Base-by-base conservation (phyloP, 2,113 vertebrate species). In the Halichoeres trimaculatus region DNA sequence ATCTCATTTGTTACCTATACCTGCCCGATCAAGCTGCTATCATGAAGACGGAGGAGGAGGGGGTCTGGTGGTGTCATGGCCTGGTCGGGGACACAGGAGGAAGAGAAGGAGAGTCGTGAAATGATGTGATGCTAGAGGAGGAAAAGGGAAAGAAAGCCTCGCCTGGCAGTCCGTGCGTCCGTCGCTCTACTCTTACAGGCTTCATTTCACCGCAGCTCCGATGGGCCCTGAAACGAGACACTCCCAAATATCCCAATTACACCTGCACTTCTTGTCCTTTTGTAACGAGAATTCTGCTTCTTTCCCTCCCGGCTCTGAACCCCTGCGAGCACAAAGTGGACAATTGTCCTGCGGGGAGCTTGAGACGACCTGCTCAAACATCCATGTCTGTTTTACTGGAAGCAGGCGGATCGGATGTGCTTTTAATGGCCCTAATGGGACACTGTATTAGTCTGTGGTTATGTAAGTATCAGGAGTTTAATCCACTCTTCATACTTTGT, bases 1-100 rank as follows among this genome's bases (percentile, higher is more conserved):
- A 96, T 96, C 95, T 97, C 93, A 96, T 97, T 97, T 97, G 97
- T 97, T 97, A 97, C 95, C 94, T 95, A 96, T 96, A 96, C 95
- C 95, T 94, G 93, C 90, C 94, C 93, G 94, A 96, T 97, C 94
- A 93, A 94, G 94, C 93, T 90, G 92, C 94, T 95, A 95, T 97
- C 94, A 91, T 94, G 43, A 11, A 22, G 60, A 11, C 5, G 20
- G 10, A 10, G 54, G 61, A 26, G 61, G 34, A 26, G n/a, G 5
- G 59, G 19, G 48, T 23, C 23, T 51, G 10, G 91, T 85, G 87
- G 93, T 94, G 93, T 93, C 93, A 90, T 76, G 86, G 87, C 85
- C 78, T 87, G 67, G 84, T 88, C 85, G 89, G 92, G 91, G 61
- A 86, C 84, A 52, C 57, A 72, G 47, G 36, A 19, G 41, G 10